Evolutionary conservation across 2,888 invertebrate genomes (phyloP).

Genomic region (Ophion obscuratus): DNA sequence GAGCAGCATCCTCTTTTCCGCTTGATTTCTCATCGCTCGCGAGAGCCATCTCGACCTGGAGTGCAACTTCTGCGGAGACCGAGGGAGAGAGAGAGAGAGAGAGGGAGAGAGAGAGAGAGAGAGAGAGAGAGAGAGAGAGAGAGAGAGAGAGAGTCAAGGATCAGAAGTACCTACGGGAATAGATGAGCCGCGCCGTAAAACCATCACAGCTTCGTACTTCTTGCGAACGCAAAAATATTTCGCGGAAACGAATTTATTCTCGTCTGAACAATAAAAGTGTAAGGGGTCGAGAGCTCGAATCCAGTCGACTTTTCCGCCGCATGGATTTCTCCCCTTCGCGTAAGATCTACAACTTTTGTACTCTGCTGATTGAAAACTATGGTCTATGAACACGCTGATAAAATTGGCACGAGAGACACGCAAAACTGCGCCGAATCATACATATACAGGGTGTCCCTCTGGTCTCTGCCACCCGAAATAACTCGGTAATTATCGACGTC

Average conservation of each 20-base stretch:
- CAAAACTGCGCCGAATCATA: too few relatives aligned
- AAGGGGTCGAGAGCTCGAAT: constrained; percentile 12
- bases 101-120: too few relatives aligned
- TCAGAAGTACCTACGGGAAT: constrained; percentile 32
- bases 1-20: constrained; percentile 30
- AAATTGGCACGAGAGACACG: too few relatives aligned
- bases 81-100: too few relatives aligned
- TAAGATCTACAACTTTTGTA: constrained; percentile 14
- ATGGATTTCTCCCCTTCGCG: not conserved
- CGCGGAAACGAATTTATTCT: constrained; percentile 32
- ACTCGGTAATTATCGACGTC: too few relatives aligned
- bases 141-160: not conserved
- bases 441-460: too few relatives aligned
- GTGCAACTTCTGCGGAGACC: too few relatives aligned
- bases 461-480: too few relatives aligned
- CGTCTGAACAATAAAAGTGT: constrained; percentile 37
- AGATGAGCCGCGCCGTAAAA: constrained; percentile 17
- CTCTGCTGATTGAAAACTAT: constrained; percentile 14
- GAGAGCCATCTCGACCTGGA: not conserved
- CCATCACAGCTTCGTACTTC: constrained; percentile 19
- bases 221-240: constrained; percentile 33
- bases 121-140: too few relatives aligned
- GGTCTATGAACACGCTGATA: too few relatives aligned
- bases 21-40: constrained; percentile 46
- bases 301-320: constrained; percentile 1